A percentile compares a stretch with the other conserved stretches of the same genome.
These are phyloP conservation scores for Noctuana brunneofusca DNA, from an alignment of 2,888 invertebrate genomes.

Conservation along the genomic window DNA sequence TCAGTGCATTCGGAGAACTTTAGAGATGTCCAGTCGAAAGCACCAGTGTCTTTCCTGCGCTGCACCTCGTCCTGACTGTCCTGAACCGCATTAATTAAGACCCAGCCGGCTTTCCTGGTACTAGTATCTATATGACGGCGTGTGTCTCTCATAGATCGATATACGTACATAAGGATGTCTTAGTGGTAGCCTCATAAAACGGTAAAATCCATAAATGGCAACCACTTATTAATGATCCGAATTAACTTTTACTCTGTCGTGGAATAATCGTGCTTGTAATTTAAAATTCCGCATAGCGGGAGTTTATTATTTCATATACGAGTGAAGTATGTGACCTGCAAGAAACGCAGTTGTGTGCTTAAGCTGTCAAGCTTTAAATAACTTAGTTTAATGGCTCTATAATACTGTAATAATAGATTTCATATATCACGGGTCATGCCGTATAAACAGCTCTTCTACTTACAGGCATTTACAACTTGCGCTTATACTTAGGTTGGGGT, in stretches of 20 bases:
- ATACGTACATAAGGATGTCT: background rate
- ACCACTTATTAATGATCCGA: slow-evolving; percentile 3
- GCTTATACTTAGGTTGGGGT: background rate
- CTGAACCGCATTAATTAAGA: no score
- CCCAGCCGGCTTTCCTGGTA: no score
- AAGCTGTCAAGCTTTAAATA: slow-evolving; percentile 24
- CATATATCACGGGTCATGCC: slow-evolving; percentile 12
- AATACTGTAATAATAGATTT: slow-evolving; percentile 22
- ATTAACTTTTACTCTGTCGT: slow-evolving; percentile 1
- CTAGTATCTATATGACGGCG: no score
- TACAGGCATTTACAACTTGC: background rate
- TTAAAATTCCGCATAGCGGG: slow-evolving; percentile 17
- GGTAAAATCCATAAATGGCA: slow-evolving; percentile 1
- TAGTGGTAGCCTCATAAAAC: background rate
- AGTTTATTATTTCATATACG: background rate
- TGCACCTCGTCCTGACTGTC: no score
- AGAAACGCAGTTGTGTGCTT: slow-evolving; percentile 23
- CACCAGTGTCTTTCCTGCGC: no score
- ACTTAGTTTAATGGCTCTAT: slow-evolving; percentile 18
- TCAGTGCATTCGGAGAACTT: no score
- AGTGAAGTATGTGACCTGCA: background rate
- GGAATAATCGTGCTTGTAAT: background rate
- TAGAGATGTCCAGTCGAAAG: no score
- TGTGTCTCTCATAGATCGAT: no score
- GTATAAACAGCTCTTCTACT: background rate